Evolutionary conservation across 2,113 vertebrate genomes (phyloP).

Genomic region (Podarcis cretensis): DNA sequence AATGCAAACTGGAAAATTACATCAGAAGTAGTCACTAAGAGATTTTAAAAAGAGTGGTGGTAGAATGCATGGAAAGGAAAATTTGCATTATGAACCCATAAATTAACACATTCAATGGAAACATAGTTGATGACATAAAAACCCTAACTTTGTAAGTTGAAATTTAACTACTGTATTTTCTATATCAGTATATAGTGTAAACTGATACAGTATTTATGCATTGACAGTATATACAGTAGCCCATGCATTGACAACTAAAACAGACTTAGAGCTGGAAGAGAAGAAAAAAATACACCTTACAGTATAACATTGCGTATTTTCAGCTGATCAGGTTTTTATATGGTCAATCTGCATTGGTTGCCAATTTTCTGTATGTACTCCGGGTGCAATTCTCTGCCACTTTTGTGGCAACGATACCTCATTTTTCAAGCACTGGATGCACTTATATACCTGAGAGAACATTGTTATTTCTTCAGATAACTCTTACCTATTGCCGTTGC

Average conservation of each 20-base stretch:
- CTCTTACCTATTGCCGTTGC: not conserved
- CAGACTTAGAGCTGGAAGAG: not conserved
- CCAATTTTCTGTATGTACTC: not conserved
- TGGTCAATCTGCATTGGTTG: not conserved
- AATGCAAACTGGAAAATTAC: not conserved
- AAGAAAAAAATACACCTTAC: not conserved
- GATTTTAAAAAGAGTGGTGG: not conserved
- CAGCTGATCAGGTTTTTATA: not conserved
- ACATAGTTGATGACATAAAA: not conserved
- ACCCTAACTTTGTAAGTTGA: not conserved
- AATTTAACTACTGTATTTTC: not conserved
- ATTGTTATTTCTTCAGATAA: not conserved
- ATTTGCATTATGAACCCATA: not conserved
- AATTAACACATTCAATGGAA: not conserved
- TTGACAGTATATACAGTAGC: too few relatives aligned
- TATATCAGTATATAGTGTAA: not conserved
- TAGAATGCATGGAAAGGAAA: not conserved
- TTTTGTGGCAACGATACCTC: not conserved
- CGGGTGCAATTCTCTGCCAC: not conserved
- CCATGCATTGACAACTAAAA: not conserved
- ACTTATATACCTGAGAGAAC: not conserved
- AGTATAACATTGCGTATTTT: not conserved
- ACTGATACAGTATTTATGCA: too few relatives aligned
- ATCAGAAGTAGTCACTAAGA: not conserved
- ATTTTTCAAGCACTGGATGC: not conserved